Evolutionary conservation across 1,140 invertebrate species (phyloP).

Genomic region (Rhyacophila brunnea): DNA sequence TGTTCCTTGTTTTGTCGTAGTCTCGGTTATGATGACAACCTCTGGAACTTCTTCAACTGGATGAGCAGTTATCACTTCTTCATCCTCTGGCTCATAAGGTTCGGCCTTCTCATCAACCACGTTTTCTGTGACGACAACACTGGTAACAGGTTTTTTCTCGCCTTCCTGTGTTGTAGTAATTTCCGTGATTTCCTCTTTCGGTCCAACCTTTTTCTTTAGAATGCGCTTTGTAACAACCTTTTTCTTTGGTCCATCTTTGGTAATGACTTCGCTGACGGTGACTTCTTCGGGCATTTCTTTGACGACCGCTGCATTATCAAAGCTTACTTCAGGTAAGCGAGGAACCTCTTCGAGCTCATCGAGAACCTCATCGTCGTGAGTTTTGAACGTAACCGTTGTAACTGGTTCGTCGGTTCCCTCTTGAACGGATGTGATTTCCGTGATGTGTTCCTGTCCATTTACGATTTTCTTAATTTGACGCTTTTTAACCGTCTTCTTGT

Average conservation of each 20-base stretch:
- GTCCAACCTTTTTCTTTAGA: constrained; percentile 39
- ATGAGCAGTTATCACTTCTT: background rate
- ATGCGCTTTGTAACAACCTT: constrained; percentile 39
- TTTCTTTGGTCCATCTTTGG: constrained; percentile 37
- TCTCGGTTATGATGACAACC: constrained; percentile 40
- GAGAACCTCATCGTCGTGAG: background rate
- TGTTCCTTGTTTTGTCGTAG: constrained; percentile 38
- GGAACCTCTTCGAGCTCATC: background rate
- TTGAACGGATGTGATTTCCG: constrained; percentile 46
- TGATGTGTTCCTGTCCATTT: constrained; percentile 45
- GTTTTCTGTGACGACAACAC: constrained; percentile 31
- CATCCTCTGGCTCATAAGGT: background rate
- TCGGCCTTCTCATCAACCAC: constrained; percentile 16
- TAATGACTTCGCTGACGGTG: constrained; percentile 26
- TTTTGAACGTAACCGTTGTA: constrained; percentile 24
- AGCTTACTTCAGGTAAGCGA: constrained; percentile 1
- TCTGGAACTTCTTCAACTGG: constrained; percentile 23
- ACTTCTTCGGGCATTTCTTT: constrained; percentile 35
- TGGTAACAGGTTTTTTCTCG: constrained; percentile 33
- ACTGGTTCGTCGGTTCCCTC: constrained; percentile 40
- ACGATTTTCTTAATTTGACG: constrained; percentile 38
- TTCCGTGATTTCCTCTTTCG: constrained; percentile 39
- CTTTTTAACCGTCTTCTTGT: constrained; percentile 37
- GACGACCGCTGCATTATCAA: constrained; percentile 3
- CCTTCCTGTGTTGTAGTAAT: constrained; percentile 35